Evolutionary conservation across 2,113 vertebrate species (phyloP), one percentile per base, ranked within the genome.

Genomic region (Fulica atra): DNA sequence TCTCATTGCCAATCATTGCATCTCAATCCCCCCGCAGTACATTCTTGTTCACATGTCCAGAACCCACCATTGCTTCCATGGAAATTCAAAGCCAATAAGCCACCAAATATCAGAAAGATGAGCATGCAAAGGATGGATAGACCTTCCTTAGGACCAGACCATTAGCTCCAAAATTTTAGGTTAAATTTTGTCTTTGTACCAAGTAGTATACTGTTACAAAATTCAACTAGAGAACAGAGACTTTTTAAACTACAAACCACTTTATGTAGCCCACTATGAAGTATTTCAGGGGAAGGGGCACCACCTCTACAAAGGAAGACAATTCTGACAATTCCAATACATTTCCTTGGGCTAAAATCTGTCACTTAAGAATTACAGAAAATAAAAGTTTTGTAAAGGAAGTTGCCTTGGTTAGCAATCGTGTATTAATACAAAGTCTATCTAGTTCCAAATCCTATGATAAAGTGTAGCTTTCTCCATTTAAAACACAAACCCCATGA

Each of bases 1-100:
- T 91, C 0, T 1, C 2, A 2, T 40, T 23, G 10, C 33, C 54
- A 57, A 38, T 69, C 24, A 57, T 35, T 35, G 2, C 2, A 53
- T n/a, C 9, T 31, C 38, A 36, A 29, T 24, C 4, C 3, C 35
- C 26, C 17, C 66, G 28, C 53, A 51, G 17, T 16, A 54, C 2
- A 12, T 33, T 18, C 13, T 33, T 14, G 3, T 65, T 69, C 40
- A 57, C 16, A 19, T 6, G 1, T 42, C 44, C 28, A 48, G 16
- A 7, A 53, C 19, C 5, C 23, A 50, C 16, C 25, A 50, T 51
- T 10, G 12, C 24, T 63, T 81, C 36, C 10, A 2, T 10, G 6
- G 7, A 10, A 81, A 66, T 13, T 78, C 36, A 53, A 71, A 74
- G 42, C 19, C 31, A 57, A 31, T 11, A 68, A 42, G 25, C 31